Evolutionary conservation across 35 echinoderm and acorn worm genomes (phyloP).

Genomic region (Ophioderma brevispina): DNA sequence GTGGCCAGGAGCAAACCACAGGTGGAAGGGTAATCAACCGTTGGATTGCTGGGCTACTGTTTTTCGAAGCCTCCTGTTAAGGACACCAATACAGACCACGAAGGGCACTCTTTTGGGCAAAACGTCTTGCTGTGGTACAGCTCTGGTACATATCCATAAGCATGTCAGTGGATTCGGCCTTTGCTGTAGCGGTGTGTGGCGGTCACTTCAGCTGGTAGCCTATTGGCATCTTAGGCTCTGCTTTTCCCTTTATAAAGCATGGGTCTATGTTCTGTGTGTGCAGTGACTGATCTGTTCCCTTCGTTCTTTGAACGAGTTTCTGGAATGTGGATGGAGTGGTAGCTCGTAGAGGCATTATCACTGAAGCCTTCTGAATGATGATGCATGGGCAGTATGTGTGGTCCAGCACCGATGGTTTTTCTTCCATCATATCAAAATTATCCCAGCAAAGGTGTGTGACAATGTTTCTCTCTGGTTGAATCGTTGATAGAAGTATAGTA

Average conservation of each 20-base stretch:
- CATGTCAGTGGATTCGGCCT: neutral
- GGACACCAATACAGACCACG: neutral
- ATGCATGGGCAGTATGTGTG: neutral
- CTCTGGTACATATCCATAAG: neutral
- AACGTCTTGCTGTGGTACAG: neutral
- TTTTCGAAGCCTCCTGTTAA: neutral
- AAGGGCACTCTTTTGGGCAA: neutral
- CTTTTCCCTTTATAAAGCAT: neutral
- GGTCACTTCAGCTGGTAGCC: neutral
- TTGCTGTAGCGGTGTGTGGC: neutral
- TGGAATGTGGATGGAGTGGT: neutral
- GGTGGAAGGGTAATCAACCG: neutral
- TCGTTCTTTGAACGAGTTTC: neutral
- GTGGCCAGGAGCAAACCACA: neutral
- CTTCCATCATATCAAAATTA: neutral
- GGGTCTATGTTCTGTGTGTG: neutral
- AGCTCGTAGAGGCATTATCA: neutral
- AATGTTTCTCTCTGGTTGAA: neutral
- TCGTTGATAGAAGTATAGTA: neutral
- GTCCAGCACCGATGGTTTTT: neutral
- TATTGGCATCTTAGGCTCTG: neutral
- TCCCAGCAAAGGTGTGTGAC: constrained; percentile 3
- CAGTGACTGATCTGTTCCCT: neutral
- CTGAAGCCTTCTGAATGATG: no score
- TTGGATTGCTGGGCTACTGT: neutral